A percentile compares a stretch with the other conserved stretches of the same genome.
These are phyloP conservation scores for Distichodus sexfasciatus DNA, from an alignment of 2,797 vertebrate species.

Conservation along the genomic window DNA sequence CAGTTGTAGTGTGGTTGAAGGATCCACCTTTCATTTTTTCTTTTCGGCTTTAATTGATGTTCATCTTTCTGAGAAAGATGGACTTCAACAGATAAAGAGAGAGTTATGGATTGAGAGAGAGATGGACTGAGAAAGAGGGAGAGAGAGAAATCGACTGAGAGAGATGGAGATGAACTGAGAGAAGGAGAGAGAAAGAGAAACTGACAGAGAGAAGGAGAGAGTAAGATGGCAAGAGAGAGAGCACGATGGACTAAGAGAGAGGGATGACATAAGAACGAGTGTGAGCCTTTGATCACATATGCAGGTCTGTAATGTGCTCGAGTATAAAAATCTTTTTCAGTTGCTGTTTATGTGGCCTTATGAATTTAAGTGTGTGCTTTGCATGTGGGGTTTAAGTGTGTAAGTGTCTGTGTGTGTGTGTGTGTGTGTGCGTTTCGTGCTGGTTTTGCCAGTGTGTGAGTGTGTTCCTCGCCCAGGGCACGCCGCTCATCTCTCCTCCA, in stretches of 20 bases:
- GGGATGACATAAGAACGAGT: conserved; percentile 42
- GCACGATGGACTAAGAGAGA: conserved; percentile 41
- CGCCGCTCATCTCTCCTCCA: conserved; percentile 40
- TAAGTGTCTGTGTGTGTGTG: conserved; percentile 14
- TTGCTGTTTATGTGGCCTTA: conserved; percentile 12
- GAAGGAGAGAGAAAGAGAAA: conserved; percentile 8
- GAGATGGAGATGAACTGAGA: conserved; percentile 37
- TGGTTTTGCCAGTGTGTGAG: background rate
- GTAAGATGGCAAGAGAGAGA: conserved; percentile 30
- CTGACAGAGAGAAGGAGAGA: conserved; percentile 54
- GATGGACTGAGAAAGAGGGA: background rate
- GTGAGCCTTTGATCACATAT: conserved; percentile 15
- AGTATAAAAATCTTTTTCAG: conserved; percentile 2
- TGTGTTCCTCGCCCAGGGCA: conserved; percentile 28
- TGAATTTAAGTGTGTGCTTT: background rate
- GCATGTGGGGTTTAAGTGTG: too few relatives aligned
- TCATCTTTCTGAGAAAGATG: background rate
- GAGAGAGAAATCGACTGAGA: conserved; percentile 25
- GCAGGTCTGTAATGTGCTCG: background rate
- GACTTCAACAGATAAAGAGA: background rate
- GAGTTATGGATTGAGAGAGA: background rate
- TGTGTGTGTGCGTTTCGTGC: background rate
- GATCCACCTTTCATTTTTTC: too few relatives aligned
- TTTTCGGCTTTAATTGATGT: too few relatives aligned
- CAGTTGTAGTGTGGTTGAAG: too few relatives aligned